Percentiles rank a stretch among this genome's conserved stretches.
Evolutionary conservation across 2,888 invertebrate species (phyloP).

Genomic region (Globia sparganii): DNA sequence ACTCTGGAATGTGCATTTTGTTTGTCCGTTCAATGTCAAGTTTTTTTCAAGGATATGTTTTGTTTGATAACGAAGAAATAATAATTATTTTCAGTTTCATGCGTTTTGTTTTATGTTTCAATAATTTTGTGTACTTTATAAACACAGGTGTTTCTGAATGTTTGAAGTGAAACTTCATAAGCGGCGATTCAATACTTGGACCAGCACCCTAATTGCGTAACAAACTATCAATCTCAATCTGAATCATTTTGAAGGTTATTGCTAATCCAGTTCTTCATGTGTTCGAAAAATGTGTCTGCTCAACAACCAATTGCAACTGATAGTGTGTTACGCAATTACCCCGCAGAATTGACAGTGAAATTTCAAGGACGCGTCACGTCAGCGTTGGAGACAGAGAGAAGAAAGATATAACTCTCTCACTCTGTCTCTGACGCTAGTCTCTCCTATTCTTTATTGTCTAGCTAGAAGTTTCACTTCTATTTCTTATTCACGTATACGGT

Average conservation of each 20-base stretch:
- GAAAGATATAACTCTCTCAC: neutral
- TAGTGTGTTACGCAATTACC: no score
- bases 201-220: no score
- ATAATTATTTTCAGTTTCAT: conserved; percentile 30
- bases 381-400: no score
- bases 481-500: no score
- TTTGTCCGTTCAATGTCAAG: conserved; percentile 61
- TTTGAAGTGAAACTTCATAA: neutral
- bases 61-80: conserved; percentile 44
- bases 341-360: neutral
- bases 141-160: neutral
- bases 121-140: conserved; percentile 13
- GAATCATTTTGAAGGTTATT: no score
- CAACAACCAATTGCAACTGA: no score
- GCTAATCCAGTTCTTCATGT: no score
- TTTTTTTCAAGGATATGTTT: conserved; percentile 39
- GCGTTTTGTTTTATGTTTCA: conserved; percentile 29
- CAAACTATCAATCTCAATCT: no score
- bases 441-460: no score
- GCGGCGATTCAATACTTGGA: neutral
- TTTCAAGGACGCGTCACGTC: neutral
- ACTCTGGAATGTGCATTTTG: conserved; percentile 56
- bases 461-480: no score
- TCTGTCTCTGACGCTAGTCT: no score
- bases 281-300: no score